phyloP scores from a whole-genome alignment of 2,888 invertebrate genomes.

The Erannis defoliaria region DNA sequence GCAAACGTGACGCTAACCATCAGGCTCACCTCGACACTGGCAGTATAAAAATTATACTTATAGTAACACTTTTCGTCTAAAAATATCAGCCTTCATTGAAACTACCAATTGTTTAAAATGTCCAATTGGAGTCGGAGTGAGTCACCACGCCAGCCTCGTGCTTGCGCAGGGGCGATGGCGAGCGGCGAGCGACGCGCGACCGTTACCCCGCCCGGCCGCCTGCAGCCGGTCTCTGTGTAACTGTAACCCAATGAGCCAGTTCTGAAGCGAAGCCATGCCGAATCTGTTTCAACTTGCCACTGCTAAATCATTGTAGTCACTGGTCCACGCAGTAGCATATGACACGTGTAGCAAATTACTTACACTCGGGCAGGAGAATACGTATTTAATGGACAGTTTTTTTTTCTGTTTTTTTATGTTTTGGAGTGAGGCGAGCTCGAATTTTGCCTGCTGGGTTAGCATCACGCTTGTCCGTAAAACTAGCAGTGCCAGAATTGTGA shows the following conservation, averaged over 20 bases:
- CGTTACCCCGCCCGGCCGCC: constrained; percentile 23
- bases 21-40: too few species aligned
- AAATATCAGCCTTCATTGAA: neutral
- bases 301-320: neutral
- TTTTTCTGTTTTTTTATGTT: too few species aligned
- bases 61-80: too few species aligned
- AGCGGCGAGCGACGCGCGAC: neutral
- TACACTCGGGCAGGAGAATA: neutral
- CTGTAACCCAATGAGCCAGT: constrained; percentile 59
- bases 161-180: neutral
- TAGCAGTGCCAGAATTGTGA: too few species aligned
- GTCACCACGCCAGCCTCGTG: constrained; percentile 11
- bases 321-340: neutral
- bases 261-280: neutral
- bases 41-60: too few species aligned
- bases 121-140: constrained; percentile 7
- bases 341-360: neutral
- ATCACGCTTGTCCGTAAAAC: too few species aligned
- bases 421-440: too few species aligned
- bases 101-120: neutral
- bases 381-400: too few species aligned
- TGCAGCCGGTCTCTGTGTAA: constrained; percentile 14
- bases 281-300: constrained; percentile 9
- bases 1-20: too few species aligned
- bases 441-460: too few species aligned